Conservation (phyloP, 2,797 vertebrate genomes). For the Eurystomus glaucurus region DNA sequence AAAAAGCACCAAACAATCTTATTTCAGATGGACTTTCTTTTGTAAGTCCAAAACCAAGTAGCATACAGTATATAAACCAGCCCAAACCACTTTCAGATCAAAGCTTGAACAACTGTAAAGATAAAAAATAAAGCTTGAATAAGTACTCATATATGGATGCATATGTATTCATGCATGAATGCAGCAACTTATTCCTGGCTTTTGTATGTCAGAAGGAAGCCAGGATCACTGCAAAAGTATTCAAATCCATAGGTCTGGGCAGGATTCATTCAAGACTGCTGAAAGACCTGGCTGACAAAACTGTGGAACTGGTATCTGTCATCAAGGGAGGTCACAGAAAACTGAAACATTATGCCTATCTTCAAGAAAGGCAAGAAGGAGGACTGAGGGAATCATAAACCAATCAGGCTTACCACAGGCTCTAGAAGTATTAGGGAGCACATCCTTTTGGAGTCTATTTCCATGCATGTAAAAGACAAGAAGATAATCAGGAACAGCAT, state of each 20-base stretch:
- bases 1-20: neutral
- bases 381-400: neutral
- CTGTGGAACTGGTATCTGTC: neutral
- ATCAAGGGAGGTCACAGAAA: neutral
- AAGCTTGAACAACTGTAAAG: neutral
- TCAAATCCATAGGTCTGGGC: neutral
- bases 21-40: neutral
- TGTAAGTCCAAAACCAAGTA: neutral
- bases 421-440: neutral
- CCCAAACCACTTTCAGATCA: neutral
- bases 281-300: neutral
- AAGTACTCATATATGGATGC: neutral
- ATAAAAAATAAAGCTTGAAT: neutral
- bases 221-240: neutral
- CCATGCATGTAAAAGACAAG: neutral
- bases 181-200: neutral
- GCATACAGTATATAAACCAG: neutral
- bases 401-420: neutral
- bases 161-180: neutral
- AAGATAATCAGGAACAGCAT: neutral
- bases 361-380: neutral
- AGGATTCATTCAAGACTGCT: neutral
- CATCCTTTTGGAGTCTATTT: neutral
- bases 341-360: neutral
- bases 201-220: neutral